Evolutionary conservation across 2,888 invertebrate genomes (phyloP), one percentile per base, ranked within the genome.

Genomic region (Sepioteuthis lessoniana): DNA sequence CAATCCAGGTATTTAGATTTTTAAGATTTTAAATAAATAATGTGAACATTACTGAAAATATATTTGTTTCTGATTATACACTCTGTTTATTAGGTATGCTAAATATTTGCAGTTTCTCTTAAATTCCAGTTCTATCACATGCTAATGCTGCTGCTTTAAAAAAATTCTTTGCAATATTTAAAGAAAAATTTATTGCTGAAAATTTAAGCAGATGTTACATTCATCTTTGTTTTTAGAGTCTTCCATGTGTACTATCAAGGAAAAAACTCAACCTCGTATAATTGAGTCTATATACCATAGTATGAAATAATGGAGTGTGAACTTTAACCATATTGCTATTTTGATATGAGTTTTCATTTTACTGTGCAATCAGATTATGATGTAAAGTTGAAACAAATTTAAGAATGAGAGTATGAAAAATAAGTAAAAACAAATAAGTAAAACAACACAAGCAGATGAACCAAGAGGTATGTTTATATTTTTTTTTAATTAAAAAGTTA

Each of bases 81-180:
- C 19, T 60, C n/a, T 76, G 19, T n/a, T 76, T 76, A 76, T 76
- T n/a, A 76, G n/a, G n/a, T n/a, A n/a, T 76, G 31, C 13, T 76
- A 76, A 76, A 76, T 76, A 76, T n/a, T 76, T 13, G 76, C 76
- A 76, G 76, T 76, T 76, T n/a, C n/a, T 76, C 76, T 76, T 76
- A 76, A n/a, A n/a, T 76, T n/a, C n/a, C 8, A n/a, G 31, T 76
- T 10, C n/a, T 8, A 31, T 76, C 31, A 76, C 13, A n/a, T 76
- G 31, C 76, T 76, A n/a, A 31, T n/a, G 76, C 10, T 76, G 13
- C n/a, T n/a, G n/a, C n/a, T n/a, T n/a, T n/a, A n/a, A 76, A 10
- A 76, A 76, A n/a, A n/a, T 10, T 76, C 1, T 28, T 25, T 60
- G 55, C 31, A 31, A 76, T 13, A n/a, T 60, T 76, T n/a, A 10